A percentile compares a stretch with the other conserved stretches of the same genome.
Conservation (phyloP, 2,113 vertebrate genomes). For the Sigmodon hispidus region DNA sequence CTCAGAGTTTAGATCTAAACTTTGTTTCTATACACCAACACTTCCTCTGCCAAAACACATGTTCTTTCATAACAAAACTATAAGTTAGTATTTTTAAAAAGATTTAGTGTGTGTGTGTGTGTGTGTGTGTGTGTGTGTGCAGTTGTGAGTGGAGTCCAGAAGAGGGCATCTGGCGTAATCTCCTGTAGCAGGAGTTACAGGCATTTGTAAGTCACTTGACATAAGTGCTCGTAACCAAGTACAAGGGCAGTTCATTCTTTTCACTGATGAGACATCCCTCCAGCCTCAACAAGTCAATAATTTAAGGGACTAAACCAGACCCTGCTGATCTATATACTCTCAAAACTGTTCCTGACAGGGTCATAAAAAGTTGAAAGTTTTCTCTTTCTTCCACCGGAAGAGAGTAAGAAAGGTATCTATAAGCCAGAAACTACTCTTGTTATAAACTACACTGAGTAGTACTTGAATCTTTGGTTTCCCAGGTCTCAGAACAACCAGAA, state of each 20-base stretch:
- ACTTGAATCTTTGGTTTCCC: not conserved
- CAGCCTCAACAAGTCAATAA: not conserved
- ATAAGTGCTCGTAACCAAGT: not conserved
- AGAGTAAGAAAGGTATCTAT: not conserved
- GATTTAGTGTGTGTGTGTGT: not conserved
- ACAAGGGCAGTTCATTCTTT: not conserved
- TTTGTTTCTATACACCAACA: not conserved
- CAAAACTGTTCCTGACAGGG: not conserved
- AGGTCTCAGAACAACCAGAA: constrained; percentile 63
- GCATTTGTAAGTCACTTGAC: not conserved
- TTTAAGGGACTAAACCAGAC: constrained; percentile 36
- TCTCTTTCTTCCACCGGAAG: not conserved
- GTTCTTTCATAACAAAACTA: not conserved
- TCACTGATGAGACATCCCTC: not conserved
- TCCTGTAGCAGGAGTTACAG: not conserved
- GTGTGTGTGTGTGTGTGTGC: not conserved
- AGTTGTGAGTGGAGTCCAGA: not conserved
- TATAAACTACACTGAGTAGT: not conserved
- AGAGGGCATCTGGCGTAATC: not conserved
- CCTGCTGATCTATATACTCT: not conserved
- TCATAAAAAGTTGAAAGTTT: not conserved
- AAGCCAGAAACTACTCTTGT: not conserved
- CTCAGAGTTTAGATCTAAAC: constrained; percentile 6
- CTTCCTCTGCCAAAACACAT: not conserved
- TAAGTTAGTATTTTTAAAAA: not conserved